These are phyloP conservation scores for Serinus canaria DNA, from an alignment of 2,113 vertebrate genomes.

Conservation along the genomic window DNA sequence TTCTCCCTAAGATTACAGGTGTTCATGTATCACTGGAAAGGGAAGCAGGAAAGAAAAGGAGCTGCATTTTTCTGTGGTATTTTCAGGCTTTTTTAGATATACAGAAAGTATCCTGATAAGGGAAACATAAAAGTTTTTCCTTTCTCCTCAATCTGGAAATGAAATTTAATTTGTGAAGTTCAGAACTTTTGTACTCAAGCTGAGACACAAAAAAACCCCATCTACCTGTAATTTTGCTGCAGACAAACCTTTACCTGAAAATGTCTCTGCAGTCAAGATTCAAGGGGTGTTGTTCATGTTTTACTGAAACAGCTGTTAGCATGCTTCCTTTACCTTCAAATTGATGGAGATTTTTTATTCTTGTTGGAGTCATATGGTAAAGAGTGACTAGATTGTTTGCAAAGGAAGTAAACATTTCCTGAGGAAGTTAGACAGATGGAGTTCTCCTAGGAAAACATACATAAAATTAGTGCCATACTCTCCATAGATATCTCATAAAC, in stretches of 20 bases:
- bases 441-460: conserved; percentile 11
- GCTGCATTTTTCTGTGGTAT: not conserved
- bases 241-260: not conserved
- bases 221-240: not conserved
- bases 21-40: not conserved
- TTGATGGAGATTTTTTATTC: not conserved
- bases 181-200: not conserved
- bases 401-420: conserved; percentile 61
- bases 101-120: not conserved
- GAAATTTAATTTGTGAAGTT: not conserved
- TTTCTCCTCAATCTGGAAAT: not conserved
- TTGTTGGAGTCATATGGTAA: not conserved
- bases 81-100: not conserved
- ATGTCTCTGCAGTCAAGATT: not conserved
- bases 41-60: not conserved
- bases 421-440: conserved; percentile 36
- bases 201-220: not conserved
- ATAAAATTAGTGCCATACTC: not conserved
- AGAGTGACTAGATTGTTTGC: conserved; percentile 18
- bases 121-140: not conserved
- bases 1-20: not conserved
- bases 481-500: not conserved
- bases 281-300: not conserved
- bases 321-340: not conserved
- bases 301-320: not conserved